A percentile compares a stretch with the other conserved stretches of the same genome.
These are phyloP conservation scores for Megalurothrips usitatus DNA, from an alignment of 2,888 invertebrate genomes.

Conservation along the genomic window DNA sequence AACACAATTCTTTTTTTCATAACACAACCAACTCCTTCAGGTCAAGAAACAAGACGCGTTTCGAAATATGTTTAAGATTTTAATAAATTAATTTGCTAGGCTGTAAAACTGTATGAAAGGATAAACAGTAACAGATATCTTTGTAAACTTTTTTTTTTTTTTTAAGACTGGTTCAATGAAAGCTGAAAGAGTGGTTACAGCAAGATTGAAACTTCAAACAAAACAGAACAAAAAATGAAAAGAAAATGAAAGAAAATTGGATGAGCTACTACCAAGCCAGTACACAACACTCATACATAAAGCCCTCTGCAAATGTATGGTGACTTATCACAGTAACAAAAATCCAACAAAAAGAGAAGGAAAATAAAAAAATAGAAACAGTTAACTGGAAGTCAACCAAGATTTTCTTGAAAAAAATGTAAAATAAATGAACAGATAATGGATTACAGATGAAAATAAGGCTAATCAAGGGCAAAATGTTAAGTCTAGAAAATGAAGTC, in stretches of 20 bases:
- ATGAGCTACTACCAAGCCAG: constrained; percentile 30
- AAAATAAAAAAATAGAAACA: too few species aligned
- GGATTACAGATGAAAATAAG: too few species aligned
- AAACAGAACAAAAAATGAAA: not conserved
- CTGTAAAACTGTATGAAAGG: too few species aligned
- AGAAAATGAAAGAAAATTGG: not conserved
- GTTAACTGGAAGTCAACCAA: too few species aligned
- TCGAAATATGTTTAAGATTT: not conserved
- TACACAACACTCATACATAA: constrained; percentile 25
- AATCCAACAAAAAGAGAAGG: not conserved
- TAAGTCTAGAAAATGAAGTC: too few species aligned
- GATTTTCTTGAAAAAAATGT: too few species aligned
- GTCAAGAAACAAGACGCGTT: not conserved
- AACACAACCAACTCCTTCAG: constrained; percentile 18
- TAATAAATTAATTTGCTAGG: not conserved
- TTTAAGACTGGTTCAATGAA: not conserved
- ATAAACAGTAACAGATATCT: not conserved
- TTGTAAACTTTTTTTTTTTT: too few species aligned
- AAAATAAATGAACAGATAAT: too few species aligned
- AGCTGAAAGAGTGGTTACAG: not conserved
- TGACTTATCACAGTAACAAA: not conserved
- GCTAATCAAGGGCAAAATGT: too few species aligned
- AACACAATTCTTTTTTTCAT: constrained; percentile 27
- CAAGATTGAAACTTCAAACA: not conserved
- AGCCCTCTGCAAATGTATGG: not conserved